Evolutionary conservation across 2,113 vertebrate species (phyloP).

Genomic region (Steatornis caripensis): DNA sequence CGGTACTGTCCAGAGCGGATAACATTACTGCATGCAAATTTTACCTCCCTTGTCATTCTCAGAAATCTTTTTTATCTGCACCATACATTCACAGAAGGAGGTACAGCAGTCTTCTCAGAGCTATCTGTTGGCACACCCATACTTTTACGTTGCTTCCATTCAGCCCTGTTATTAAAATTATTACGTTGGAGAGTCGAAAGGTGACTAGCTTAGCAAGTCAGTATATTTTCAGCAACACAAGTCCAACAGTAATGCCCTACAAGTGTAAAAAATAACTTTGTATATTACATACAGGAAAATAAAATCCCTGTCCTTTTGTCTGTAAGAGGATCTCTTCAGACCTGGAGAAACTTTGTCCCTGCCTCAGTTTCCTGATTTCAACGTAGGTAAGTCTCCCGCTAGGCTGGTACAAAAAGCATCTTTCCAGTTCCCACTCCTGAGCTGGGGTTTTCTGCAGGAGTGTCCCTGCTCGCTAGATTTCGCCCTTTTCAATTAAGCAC

Average conservation of each 20-base stretch:
- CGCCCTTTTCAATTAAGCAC: background rate
- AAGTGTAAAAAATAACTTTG: background rate
- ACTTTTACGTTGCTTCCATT: background rate
- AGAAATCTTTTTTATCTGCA: background rate
- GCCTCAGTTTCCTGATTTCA: background rate
- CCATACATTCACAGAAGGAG: background rate
- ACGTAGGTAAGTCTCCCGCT: background rate
- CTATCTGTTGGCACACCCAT: background rate
- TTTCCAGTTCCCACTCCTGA: background rate
- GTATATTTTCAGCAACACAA: background rate
- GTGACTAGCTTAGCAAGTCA: background rate
- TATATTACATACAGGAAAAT: background rate
- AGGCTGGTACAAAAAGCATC: background rate
- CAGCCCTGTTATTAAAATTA: background rate
- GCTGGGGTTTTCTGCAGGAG: background rate
- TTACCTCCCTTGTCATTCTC: background rate
- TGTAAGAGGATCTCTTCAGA: background rate
- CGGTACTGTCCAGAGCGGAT: background rate
- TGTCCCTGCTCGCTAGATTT: background rate
- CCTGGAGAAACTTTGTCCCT: background rate
- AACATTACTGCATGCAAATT: background rate
- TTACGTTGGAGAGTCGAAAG: background rate
- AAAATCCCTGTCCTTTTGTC: background rate
- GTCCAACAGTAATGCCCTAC: background rate
- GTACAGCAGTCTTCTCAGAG: background rate